Percentiles rank a stretch among this genome's conserved stretches.
Evolutionary conservation across 2,888 invertebrate species (phyloP).

Genomic region (Lampropteryx suffumata): DNA sequence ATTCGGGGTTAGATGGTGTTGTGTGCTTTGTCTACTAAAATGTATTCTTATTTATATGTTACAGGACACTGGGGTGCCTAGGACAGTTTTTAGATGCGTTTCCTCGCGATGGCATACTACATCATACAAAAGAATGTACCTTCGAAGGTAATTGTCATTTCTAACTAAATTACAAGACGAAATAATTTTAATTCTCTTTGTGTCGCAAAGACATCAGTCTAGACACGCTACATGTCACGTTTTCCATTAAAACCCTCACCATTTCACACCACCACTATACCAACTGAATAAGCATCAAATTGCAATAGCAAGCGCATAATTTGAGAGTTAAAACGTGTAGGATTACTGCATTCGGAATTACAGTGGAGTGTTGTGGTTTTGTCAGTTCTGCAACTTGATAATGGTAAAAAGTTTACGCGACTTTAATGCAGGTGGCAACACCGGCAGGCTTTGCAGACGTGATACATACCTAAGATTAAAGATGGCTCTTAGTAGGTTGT

Average conservation of each 20-base stretch:
- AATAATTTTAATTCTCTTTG: slow-evolving; percentile 32
- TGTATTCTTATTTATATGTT: no score
- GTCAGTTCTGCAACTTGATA: slow-evolving; percentile 27
- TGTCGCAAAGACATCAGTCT: slow-evolving; percentile 38
- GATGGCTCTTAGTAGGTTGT: no score
- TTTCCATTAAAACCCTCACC: slow-evolving; percentile 34
- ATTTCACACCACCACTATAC: slow-evolving; percentile 15
- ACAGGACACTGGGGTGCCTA: no score
- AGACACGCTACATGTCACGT: slow-evolving; percentile 38
- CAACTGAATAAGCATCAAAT: slow-evolving; percentile 16
- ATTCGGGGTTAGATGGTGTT: no score
- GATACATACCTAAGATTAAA: background rate
- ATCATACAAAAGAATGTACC: background rate
- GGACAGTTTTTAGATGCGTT: no score
- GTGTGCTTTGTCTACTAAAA: no score
- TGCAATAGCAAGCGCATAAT: slow-evolving; percentile 18
- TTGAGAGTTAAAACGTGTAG: slow-evolving; percentile 35
- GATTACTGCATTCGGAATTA: slow-evolving; percentile 39
- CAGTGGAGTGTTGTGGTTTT: slow-evolving; percentile 40
- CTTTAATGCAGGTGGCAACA: slow-evolving; percentile 26
- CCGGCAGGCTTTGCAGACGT: slow-evolving; percentile 4
- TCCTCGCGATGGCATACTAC: no score
- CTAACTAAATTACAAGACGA: slow-evolving; percentile 30
- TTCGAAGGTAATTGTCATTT: slow-evolving; percentile 1
- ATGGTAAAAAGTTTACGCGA: slow-evolving; percentile 28